Evolutionary conservation across 2,888 invertebrate genomes (phyloP).

Genomic region (Cephus runcator): DNA sequence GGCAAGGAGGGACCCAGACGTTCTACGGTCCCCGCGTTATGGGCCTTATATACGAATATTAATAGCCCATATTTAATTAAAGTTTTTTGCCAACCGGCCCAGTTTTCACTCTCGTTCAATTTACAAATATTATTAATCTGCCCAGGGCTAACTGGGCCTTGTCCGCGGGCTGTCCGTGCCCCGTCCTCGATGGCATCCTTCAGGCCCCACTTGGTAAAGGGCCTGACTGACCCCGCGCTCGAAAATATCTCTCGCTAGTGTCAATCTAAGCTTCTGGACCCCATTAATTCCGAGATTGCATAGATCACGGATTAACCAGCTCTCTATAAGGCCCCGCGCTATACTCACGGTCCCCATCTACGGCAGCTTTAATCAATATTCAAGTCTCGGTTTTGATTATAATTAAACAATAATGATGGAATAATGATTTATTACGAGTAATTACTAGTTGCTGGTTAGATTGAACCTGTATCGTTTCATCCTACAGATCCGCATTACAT

Average conservation of each 20-base stretch:
- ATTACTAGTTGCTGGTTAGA: constrained; percentile 53
- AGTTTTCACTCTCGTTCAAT: constrained; percentile 23
- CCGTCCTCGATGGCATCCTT: background rate
- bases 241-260: background rate
- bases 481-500: constrained; percentile 9
- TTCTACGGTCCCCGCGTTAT: background rate
- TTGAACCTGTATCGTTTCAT: constrained; percentile 25
- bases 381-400: constrained; percentile 57
- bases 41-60: constrained; percentile 15
- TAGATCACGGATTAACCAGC: background rate
- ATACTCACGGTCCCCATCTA: constrained; percentile 1
- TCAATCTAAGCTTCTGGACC: background rate
- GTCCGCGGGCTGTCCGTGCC: background rate
- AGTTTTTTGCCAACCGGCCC: constrained; percentile 16
- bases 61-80: constrained; percentile 26
- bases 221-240: background rate
- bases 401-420: constrained; percentile 60
- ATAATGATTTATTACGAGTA: constrained; percentile 59
- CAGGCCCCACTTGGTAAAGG: background rate
- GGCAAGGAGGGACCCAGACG: background rate
- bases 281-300: background rate
- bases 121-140: constrained; percentile 19
- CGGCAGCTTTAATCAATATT: constrained; percentile 53
- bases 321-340: background rate
- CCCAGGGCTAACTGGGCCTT: background rate